phyloP scores from a whole-genome alignment of 2,797 vertebrate species.

The Rhinophrynus dorsalis region DNA sequence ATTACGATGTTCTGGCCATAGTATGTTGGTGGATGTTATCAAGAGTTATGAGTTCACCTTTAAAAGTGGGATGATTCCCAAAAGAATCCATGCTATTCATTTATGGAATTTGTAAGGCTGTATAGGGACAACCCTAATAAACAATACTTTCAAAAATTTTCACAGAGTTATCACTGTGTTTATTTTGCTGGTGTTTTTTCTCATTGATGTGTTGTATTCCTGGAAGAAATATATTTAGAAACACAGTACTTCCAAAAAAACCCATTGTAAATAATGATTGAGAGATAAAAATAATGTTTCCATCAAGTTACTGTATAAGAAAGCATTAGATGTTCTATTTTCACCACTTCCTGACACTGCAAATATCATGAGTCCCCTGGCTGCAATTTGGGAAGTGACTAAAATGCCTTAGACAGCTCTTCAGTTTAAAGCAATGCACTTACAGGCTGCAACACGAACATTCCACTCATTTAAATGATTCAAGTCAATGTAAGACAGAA shows the following conservation, averaged over 20 bases:
- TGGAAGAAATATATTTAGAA: slow-evolving; percentile 50
- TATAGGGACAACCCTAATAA: neutral
- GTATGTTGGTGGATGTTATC: no score
- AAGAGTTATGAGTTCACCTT: no score
- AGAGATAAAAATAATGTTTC: slow-evolving; percentile 46
- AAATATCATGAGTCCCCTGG: slow-evolving; percentile 43
- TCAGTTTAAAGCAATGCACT: neutral
- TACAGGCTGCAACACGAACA: neutral
- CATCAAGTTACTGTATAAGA: slow-evolving; percentile 44
- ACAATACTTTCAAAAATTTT: neutral
- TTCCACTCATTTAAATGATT: neutral
- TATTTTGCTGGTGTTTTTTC: slow-evolving; percentile 23
- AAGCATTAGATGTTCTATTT: slow-evolving; percentile 43
- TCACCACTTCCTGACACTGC: slow-evolving; percentile 44
- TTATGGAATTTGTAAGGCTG: neutral
- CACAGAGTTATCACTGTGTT: slow-evolving; percentile 22
- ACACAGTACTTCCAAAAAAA: slow-evolving; percentile 34
- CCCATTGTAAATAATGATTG: slow-evolving; percentile 48
- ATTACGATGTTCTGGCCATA: no score
- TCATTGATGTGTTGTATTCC: slow-evolving; percentile 38
- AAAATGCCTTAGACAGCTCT: slow-evolving; percentile 11
- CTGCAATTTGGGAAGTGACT: slow-evolving; percentile 32
- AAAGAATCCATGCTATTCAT: neutral
- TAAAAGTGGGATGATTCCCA: no score
- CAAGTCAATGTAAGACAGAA: neutral